Evolutionary conservation across 2,113 vertebrate genomes (phyloP), one percentile per base, ranked within the genome.

Genomic region (Strigops habroptila): DNA sequence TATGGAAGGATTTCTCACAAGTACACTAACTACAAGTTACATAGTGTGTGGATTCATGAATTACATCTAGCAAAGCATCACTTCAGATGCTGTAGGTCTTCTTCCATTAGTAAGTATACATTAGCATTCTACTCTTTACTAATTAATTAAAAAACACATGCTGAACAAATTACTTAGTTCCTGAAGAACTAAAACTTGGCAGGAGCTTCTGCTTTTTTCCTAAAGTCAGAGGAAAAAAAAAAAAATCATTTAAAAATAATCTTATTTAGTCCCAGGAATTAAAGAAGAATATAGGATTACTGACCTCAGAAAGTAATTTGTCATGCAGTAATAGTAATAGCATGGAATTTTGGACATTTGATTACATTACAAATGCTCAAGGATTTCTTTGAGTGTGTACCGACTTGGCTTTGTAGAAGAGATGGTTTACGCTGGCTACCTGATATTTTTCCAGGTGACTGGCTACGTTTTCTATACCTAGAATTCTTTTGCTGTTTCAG

Each of bases 91-190:
- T 35, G 23, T 25, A 55, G 6, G 22, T 52, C 41, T 73, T 57
- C 43, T 86, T 82, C 25, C 31, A 43, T 81, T 86, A 46, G 19
- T 69, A 82, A 78, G 46, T 76, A 70, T 51, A 39, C 5, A 63
- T 90, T 71, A 76, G 46, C 44, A 71, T 80, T 63, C 43, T 27
- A 31, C 18, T 69, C n/a, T 85, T 65, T 27, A 82, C 37, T 48
- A 93, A 93, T 95, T 93, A 93, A 93, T 95, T 92, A 83, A 79
- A 85, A 79, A 37, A 3, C 18, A 69, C 39, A 73, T 49, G 64
- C n/a, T 85, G 59, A 90, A 78, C 28, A 35, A 86, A 95, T 82
- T 87, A 46, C 37, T 89, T 68, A 48, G 67, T 68, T 94, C 28
- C 39, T 64, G 77, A 73, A 77, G 59, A 89, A n/a, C 6, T 37